phyloP scores from a whole-genome alignment of 1,140 invertebrate species.

The Idris sp. region DNA sequence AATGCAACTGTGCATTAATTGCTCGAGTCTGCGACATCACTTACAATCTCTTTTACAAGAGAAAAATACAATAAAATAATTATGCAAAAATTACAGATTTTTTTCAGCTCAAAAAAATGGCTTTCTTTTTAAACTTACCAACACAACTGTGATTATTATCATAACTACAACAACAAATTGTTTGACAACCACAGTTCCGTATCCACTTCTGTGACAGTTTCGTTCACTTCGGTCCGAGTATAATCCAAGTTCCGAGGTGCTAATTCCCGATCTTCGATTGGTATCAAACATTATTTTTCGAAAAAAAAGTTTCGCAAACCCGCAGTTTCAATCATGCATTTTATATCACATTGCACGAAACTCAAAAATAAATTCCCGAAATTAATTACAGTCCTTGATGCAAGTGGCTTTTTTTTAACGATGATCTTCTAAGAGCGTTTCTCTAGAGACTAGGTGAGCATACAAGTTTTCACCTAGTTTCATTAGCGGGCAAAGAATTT shows the following conservation, averaged over 20 bases:
- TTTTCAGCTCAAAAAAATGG: too few relatives aligned
- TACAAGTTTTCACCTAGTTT: conserved; percentile 72
- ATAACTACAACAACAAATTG: conserved; percentile 72
- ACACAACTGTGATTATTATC: conserved; percentile 72
- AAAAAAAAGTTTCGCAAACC: neutral
- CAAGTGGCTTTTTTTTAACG: too few relatives aligned
- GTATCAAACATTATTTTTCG: conserved; percentile 72
- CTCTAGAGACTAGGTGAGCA: conserved; percentile 67
- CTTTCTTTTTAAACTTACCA: conserved; percentile 72
- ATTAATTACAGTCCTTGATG: too few relatives aligned
- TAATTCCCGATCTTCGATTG: conserved; percentile 73
- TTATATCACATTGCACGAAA: conserved; percentile 8
- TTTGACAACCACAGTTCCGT: conserved; percentile 68
- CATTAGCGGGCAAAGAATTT: conserved; percentile 68
- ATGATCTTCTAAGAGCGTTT: conserved; percentile 64
- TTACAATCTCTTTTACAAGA: too few relatives aligned
- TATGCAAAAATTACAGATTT: too few relatives aligned
- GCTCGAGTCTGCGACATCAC: neutral
- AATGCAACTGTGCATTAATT: conserved; percentile 1
- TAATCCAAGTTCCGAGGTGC: conserved; percentile 75
- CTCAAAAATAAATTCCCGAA: conserved; percentile 6
- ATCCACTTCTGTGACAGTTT: conserved; percentile 67
- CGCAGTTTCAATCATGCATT: conserved; percentile 10
- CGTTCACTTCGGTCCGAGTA: conserved; percentile 73
- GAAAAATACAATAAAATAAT: too few relatives aligned